phyloP scores from a whole-genome alignment of 2,888 invertebrate genomes.

The Gandaritis pyraliata region DNA sequence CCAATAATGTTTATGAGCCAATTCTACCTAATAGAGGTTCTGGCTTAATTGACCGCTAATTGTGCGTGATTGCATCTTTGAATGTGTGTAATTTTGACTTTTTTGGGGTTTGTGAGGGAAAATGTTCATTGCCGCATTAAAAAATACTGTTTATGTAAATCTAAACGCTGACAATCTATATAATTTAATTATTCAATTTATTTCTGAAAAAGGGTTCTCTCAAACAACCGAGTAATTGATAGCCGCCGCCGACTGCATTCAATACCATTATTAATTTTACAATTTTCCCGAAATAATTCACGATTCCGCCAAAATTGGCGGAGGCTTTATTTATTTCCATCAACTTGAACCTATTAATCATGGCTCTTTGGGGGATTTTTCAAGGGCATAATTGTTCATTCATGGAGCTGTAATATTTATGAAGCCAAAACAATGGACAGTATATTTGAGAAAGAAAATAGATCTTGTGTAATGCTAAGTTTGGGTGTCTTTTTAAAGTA shows the following conservation, averaged over 20 bases:
- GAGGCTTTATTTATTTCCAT: constrained; percentile 35
- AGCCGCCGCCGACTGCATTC: constrained; percentile 43
- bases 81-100: constrained; percentile 28
- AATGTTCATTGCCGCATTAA: not conserved
- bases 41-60: constrained; percentile 47
- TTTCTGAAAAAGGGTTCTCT: constrained; percentile 17
- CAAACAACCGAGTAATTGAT: constrained; percentile 72
- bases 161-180: not conserved
- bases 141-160: constrained; percentile 12
- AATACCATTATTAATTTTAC: constrained; percentile 43
- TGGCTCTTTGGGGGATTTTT: constrained; percentile 23
- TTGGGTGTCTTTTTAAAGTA: not conserved
- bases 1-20: constrained; percentile 59
- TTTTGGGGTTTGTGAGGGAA: constrained; percentile 19
- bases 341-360: constrained; percentile 38
- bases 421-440: constrained; percentile 6
- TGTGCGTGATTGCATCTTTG: constrained; percentile 39
- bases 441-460: not conserved
- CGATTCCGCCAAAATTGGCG: constrained; percentile 31
- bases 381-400: constrained; percentile 31
- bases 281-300: constrained; percentile 36
- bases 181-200: not conserved
- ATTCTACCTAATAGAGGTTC: constrained; percentile 52
- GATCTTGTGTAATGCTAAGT: too few relatives aligned
- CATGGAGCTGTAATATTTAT: constrained; percentile 19